Percentiles rank a stretch among this genome's conserved stretches.
phyloP scores from a whole-genome alignment of 2,888 invertebrate species.

The Xestobium rufovillosum region DNA sequence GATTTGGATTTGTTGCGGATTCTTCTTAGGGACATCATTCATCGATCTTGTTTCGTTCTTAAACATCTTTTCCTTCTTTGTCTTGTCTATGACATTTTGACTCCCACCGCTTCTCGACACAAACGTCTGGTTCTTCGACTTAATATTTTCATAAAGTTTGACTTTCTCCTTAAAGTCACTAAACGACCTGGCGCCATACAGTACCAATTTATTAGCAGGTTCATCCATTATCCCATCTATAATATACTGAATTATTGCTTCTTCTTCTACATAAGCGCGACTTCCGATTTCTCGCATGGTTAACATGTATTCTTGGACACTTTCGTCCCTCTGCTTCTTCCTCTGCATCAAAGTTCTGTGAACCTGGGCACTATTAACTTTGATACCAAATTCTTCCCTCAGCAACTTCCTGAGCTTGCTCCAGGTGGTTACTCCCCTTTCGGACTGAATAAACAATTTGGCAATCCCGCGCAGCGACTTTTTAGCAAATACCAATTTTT shows the following conservation, averaged over 20 bases:
- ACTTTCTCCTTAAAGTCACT: conserved; percentile 19
- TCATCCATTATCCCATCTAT: conserved; percentile 24
- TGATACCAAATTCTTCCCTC: conserved; percentile 24
- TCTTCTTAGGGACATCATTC: not conserved
- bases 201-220: conserved; percentile 18
- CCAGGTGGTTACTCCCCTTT: conserved; percentile 25
- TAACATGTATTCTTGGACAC: conserved; percentile 33
- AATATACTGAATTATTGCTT: conserved; percentile 20
- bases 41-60: too few relatives aligned
- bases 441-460: conserved; percentile 26
- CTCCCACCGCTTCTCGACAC: too few relatives aligned
- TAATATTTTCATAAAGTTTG: conserved; percentile 19
- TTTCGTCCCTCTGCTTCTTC: conserved; percentile 30
- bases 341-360: conserved; percentile 17
- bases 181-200: conserved; percentile 21
- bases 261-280: conserved; percentile 15
- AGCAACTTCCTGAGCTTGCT: conserved; percentile 20
- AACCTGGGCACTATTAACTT: conserved; percentile 21
- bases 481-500: conserved; percentile 29
- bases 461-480: conserved; percentile 28
- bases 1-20: not conserved
- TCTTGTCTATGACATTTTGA: too few relatives aligned
- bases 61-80: too few relatives aligned
- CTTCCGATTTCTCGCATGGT: conserved; percentile 32
- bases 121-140: conserved; percentile 3